Conservation (phyloP, 1,140 invertebrate species). For the Conus betulinus region DNA sequence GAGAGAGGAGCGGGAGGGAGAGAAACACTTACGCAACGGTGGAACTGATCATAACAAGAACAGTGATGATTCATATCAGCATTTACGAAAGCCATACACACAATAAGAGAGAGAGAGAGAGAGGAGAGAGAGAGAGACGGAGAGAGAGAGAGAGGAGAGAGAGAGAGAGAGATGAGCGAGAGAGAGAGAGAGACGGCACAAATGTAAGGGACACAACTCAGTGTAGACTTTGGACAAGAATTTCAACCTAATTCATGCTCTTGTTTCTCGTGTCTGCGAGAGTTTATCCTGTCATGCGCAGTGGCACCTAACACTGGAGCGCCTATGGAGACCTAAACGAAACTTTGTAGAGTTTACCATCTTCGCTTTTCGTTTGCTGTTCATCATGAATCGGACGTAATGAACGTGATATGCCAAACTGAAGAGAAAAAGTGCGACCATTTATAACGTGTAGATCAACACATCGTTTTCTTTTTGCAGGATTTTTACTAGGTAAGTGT, state of each 20-base stretch:
- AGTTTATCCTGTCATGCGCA: constrained; percentile 28
- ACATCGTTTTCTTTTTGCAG: neutral
- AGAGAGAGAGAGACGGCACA: no score
- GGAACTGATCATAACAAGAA: no score
- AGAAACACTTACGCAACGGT: no score
- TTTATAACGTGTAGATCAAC: neutral
- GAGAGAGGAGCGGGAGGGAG: no score
- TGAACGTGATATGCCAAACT: constrained; percentile 2
- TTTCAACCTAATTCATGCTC: neutral
- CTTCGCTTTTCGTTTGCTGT: neutral
- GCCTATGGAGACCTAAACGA: constrained; percentile 43
- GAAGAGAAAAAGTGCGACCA: constrained; percentile 1
- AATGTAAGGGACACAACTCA: constrained; percentile 21
- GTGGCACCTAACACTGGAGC: constrained; percentile 35
- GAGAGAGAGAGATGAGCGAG: neutral
- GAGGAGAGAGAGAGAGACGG: no score
- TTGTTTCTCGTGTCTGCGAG: constrained; percentile 26
- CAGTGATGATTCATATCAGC: neutral
- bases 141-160: neutral
- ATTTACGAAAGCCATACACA: neutral
- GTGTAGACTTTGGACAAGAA: neutral
- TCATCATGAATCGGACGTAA: constrained; percentile 12
- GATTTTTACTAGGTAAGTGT: constrained; percentile 33
- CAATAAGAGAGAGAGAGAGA: neutral
- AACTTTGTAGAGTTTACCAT: constrained; percentile 18